A percentile compares a stretch with the other conserved stretches of the same genome.
phyloP scores from a whole-genome alignment of 2,113 vertebrate species.

The Platysternon megacephalum region DNA sequence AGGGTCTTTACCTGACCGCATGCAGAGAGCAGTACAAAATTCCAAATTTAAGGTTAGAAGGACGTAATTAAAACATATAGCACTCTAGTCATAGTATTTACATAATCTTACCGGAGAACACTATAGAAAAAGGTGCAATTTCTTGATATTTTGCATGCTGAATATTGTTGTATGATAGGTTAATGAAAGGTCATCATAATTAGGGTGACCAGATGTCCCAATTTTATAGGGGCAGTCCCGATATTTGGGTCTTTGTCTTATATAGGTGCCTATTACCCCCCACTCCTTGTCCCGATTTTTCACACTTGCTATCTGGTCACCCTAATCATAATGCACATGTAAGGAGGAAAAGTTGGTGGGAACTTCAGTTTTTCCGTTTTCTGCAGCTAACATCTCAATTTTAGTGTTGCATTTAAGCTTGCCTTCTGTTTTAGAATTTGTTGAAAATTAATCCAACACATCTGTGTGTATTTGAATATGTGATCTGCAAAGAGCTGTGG shows the following conservation, averaged over 20 bases:
- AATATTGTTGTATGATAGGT: neutral
- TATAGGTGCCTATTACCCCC: no score
- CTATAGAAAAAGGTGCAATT: neutral
- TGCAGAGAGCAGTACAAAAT: neutral
- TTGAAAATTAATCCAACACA: neutral
- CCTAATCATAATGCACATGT: neutral
- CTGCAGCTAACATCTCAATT: neutral
- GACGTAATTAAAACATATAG: neutral
- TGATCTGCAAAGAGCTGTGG: neutral
- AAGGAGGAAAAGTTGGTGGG: rapidly evolving
- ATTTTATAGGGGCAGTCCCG: no score
- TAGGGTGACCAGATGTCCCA: no score
- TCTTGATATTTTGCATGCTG: neutral
- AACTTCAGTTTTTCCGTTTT: neutral
- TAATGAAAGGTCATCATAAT: neutral
- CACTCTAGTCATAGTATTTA: neutral
- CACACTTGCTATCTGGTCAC: no score
- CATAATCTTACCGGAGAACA: neutral
- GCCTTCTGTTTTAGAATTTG: neutral
- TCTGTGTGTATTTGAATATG: neutral
- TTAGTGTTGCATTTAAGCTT: rapidly evolving
- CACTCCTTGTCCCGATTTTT: no score
- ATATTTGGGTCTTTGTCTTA: no score
- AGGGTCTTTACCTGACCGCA: neutral
- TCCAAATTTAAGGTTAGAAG: neutral